Evolutionary conservation across 1,140 invertebrate genomes (phyloP), one percentile per base, ranked within the genome.

Genomic region (Acyrthosiphon pisum): DNA sequence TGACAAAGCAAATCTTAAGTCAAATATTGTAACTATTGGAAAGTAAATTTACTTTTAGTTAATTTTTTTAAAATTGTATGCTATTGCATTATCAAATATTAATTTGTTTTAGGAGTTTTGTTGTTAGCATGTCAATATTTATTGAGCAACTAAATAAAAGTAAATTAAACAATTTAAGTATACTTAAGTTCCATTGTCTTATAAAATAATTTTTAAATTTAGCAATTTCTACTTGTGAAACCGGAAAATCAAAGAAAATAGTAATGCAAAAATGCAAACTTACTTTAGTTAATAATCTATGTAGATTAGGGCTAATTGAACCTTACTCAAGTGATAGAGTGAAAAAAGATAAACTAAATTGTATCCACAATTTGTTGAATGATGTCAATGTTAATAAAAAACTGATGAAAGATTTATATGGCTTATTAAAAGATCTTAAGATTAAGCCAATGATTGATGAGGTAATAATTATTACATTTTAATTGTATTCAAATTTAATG

Each of bases 341-440:
- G 30, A 48, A 88, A 88, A 56, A 89, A 46, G 26, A 86, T 11
- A 26, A 14, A 86, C 8, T 41, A 30, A 84, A 84, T 14, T 14
- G 3, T 68, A 68, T 68, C 30, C 3, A 46, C 22, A 86, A 30
- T 30, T 26, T 23, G 11, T 89, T 26, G 18, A 50, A 8, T 56
- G 35, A 18, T 53, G 87, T 56, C 23, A 53, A 44, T 56, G 50
- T 90, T 41, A 56, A 90, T 56, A 14, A 56, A 30, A 41, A 90
- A 37, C 37, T 90, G 11, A 4, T 56, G 50, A 56, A 90, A 8
- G 50, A 90, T 56, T 26, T 90, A 37, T 90, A 56, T 90, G 37
- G 22, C 41, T 60, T 90, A 56, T 56, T 90, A 23, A 26, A 90
- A 90, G 88, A 90, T 56, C 88, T 90, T 90, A 56, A 90, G 1